Evolutionary conservation across 2,888 invertebrate species (phyloP), one percentile per base, ranked within the genome.

Genomic region (Stramonita haemastoma): DNA sequence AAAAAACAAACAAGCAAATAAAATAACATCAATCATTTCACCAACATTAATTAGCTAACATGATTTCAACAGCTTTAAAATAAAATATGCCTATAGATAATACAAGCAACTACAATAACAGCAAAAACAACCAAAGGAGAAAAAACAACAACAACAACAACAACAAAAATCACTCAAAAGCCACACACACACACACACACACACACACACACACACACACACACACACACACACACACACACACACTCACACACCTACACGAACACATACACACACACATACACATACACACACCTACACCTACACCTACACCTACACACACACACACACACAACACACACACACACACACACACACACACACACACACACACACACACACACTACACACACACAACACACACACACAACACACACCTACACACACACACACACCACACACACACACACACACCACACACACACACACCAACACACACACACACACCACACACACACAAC

Each of bases 191-290:
- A n/a, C 77, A 77, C 29, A n/a, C 29, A n/a, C 77, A n/a, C n/a
- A n/a, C 77, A n/a, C 29, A n/a, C 29, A n/a, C 29, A n/a, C 77
- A 0, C 77, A 77, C 29, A 77, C 77, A 77, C 1, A 77, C 77
- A n/a, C 29, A 77, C 6, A 66, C 6, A 13, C 13, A 66, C 19
- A 29, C 77, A 77, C 26, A 66, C 66, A 66, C 66, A 66, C 66
- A 66, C 66, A 17, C n/a, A n/a, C n/a, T n/a, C n/a, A n/a, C n/a
- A n/a, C n/a, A n/a, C n/a, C n/a, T n/a, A n/a, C n/a, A n/a, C n/a
- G n/a, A n/a, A n/a, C n/a, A 77, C 77, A 77, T 11, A 77, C 77
- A 77, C 29, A 77, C 29, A 77, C 77, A n/a, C 77, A 77, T n/a
- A 77, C 77, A n/a, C 77, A 77, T n/a, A n/a, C 77, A 77, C 29